Evolutionary conservation across 1,140 invertebrate genomes (phyloP), one percentile per base, ranked within the genome.

Genomic region (Sesamia nonagrioides): DNA sequence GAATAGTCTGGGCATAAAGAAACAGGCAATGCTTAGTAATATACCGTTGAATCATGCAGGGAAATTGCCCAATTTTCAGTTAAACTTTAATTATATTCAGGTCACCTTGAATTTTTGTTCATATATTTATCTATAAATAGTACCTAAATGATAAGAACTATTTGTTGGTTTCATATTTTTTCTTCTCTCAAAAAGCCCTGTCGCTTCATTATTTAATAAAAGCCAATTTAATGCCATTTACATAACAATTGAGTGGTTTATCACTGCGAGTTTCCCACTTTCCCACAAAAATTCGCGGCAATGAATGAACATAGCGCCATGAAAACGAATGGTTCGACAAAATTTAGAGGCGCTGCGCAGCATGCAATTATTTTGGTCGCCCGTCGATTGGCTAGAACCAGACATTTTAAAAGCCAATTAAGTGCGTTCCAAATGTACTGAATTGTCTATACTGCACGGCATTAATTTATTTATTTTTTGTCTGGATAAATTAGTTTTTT

Each of bases 241-340:
- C 35, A 63, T 37, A 40, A 17, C 60, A 63, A 63, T 63, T 18
- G 60, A 63, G 35, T 66, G n/a, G 37, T 66, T 66, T 66, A 45
- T 66, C 61, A 66, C 18, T 37, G 37, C 2, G 37, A 45, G n/a
- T 33, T 27, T 58, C 11, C 52, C 45, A n/a, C 45, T 60, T 60
- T 60, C 15, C 27, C 56, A 3, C 27, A 60, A 60, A 60, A 60
- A 60, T 9, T 60, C 7, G 27, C 1, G 27, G 18, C 56, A 58
- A 58, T 63, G 37, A 63, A 63, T 17, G n/a, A n/a, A 27, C 17
- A 17, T 52, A 9, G 52, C 52, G 21, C 15, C 8, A 40, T 17
- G 5, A 40, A 63, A 63, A 40, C 35, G 60, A 63, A 63, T 33
- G 9, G 21, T 8, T 9, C 27, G 21, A 18, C 7, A 40, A 40